A percentile compares a stretch with the other conserved stretches of the same genome.
Evolutionary conservation across 2,113 vertebrate genomes (phyloP).

Genomic region (Nettapus auritus): DNA sequence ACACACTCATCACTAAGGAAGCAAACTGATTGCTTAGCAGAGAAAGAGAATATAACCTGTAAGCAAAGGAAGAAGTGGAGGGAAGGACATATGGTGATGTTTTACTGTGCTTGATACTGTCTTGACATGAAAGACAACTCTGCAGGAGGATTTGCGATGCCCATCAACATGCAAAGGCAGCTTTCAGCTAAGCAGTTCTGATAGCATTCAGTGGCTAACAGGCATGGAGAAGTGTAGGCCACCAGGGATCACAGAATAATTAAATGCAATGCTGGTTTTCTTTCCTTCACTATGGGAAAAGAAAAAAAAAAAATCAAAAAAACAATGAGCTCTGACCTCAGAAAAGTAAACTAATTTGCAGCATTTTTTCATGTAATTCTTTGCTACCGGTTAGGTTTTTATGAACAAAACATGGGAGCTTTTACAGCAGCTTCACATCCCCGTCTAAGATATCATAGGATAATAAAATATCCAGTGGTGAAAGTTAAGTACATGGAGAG

Average conservation of each 20-base stretch:
- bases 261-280: slow-evolving; percentile 55
- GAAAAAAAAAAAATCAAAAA: background rate
- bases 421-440: slow-evolving; percentile 18
- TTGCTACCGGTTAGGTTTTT: slow-evolving; percentile 44
- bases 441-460: background rate
- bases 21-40: background rate
- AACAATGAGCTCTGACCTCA: background rate
- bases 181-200: slow-evolving; percentile 47
- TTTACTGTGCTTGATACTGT: slow-evolving; percentile 52
- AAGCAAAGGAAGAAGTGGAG: slow-evolving; percentile 15
- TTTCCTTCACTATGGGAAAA: background rate
- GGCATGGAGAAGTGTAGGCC: slow-evolving; percentile 52
- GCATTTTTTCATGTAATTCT: slow-evolving; percentile 41
- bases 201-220: slow-evolving; percentile 61
- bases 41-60: slow-evolving; percentile 38
- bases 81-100: slow-evolving; percentile 55
- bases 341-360: slow-evolving; percentile 31
- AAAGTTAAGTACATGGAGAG: background rate
- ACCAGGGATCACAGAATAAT: slow-evolving; percentile 60
- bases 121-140: slow-evolving; percentile 64
- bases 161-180: slow-evolving; percentile 56
- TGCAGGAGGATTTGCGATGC: slow-evolving; percentile 60
- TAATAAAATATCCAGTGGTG: background rate
- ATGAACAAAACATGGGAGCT: background rate
- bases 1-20: background rate